phyloP scores from a whole-genome alignment of 2,113 vertebrate species.

The Entomyzon cyanotis region DNA sequence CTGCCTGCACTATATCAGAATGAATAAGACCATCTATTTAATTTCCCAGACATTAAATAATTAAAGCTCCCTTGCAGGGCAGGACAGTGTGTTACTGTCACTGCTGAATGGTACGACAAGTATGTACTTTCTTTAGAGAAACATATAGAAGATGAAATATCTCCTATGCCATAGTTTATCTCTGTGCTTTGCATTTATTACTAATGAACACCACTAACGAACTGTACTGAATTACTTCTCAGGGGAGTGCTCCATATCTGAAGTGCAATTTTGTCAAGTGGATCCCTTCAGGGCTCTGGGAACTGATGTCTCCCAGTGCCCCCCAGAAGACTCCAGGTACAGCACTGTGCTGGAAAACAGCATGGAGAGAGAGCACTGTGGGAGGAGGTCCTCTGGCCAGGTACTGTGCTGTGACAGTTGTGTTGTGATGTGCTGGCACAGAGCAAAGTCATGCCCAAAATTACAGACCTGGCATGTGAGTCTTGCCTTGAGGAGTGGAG shows the following conservation, averaged over 20 bases:
- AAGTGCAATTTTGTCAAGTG: not conserved
- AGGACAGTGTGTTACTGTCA: not conserved
- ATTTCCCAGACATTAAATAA: slow-evolving; percentile 21
- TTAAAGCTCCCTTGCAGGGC: not conserved
- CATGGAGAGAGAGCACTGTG: too few relatives aligned
- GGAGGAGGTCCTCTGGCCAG: not conserved
- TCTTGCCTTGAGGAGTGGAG: not conserved
- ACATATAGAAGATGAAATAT: not conserved
- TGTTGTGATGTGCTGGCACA: not conserved
- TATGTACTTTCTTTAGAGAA: not conserved
- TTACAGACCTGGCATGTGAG: not conserved
- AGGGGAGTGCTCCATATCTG: not conserved
- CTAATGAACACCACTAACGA: not conserved
- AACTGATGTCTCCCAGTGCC: not conserved
- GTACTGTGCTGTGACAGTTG: fast-evolving
- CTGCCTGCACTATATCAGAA: not conserved
- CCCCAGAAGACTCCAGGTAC: not conserved
- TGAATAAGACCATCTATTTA: slow-evolving; percentile 9
- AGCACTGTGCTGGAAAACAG: not conserved
- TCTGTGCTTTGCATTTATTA: not conserved
- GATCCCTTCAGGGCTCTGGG: not conserved
- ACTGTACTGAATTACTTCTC: not conserved
- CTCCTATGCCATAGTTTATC: not conserved
- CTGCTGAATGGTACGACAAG: not conserved
- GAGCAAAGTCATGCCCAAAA: not conserved